phyloP scores from a whole-genome alignment of 2,888 invertebrate genomes.

The Parnassius smintheus region DNA sequence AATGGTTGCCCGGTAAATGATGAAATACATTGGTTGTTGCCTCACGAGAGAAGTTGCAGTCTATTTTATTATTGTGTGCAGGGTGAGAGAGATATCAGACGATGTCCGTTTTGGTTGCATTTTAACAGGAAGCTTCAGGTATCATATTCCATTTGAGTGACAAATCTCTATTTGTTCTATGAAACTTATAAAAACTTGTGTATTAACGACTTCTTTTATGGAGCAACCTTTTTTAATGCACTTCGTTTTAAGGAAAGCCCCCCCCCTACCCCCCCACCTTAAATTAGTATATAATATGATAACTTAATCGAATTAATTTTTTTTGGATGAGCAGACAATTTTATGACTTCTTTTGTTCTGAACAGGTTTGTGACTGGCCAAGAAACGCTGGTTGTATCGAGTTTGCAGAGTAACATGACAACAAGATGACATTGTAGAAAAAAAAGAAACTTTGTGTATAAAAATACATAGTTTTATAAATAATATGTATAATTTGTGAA shows the following conservation, averaged over 20 bases:
- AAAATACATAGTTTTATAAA: too few species aligned
- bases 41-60: conserved; percentile 53
- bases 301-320: too few species aligned
- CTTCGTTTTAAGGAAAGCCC: too few species aligned
- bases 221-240: too few species aligned
- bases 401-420: neutral
- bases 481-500: too few species aligned
- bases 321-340: too few species aligned
- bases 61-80: conserved; percentile 65
- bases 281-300: too few species aligned
- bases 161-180: neutral
- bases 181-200: too few species aligned
- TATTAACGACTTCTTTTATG: too few species aligned
- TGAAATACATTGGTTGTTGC: conserved; percentile 58
- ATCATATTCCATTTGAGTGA: conserved; percentile 7
- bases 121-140: conserved; percentile 60
- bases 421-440: too few species aligned
- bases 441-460: too few species aligned
- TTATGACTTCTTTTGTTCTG: conserved; percentile 12
- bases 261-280: too few species aligned
- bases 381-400: conserved; percentile 40
- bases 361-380: conserved; percentile 54
- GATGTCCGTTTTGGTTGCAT: conserved; percentile 47
- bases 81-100: conserved; percentile 48
- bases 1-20: conserved; percentile 65